These are phyloP conservation scores for Aethes cnicana DNA, from an alignment of 2,888 invertebrate species.

Conservation along the genomic window DNA sequence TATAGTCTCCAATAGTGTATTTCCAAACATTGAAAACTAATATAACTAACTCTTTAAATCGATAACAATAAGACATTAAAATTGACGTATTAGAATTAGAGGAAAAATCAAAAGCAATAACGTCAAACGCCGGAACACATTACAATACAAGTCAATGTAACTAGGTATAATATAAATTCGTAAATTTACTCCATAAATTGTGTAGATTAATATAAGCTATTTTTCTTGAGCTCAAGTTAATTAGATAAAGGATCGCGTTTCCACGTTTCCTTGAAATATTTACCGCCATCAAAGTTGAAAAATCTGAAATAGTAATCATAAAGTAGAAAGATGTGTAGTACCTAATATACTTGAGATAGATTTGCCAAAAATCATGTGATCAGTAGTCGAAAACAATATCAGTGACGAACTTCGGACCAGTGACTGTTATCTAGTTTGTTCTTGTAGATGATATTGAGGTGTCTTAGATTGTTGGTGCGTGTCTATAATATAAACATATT, in stretches of 20 bases:
- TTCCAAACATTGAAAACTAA: too few species aligned
- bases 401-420: constrained; percentile 72
- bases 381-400: constrained; percentile 60
- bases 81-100: too few species aligned
- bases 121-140: neutral
- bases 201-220: constrained; percentile 15
- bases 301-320: too few species aligned
- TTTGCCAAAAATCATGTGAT: constrained; percentile 79
- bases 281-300: too few species aligned
- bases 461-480: constrained; percentile 78
- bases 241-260: neutral
- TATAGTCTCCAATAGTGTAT: too few species aligned
- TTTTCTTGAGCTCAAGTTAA: constrained; percentile 16
- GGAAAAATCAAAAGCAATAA: neutral
- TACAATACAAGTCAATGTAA: constrained; percentile 7
- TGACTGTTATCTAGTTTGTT: constrained; percentile 71
- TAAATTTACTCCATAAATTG: constrained; percentile 6
- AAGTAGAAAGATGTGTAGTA: constrained; percentile 35
- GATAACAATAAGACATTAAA: too few species aligned
- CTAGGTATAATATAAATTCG: constrained; percentile 11
- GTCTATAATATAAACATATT: constrained; percentile 52
- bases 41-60: too few species aligned
- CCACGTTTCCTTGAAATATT: too few species aligned
- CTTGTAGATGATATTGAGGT: constrained; percentile 70
- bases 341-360: constrained; percentile 50